These are phyloP conservation scores for Hycleus phaleratus DNA, from an alignment of 1,140 invertebrate species.

Conservation along the genomic window DNA sequence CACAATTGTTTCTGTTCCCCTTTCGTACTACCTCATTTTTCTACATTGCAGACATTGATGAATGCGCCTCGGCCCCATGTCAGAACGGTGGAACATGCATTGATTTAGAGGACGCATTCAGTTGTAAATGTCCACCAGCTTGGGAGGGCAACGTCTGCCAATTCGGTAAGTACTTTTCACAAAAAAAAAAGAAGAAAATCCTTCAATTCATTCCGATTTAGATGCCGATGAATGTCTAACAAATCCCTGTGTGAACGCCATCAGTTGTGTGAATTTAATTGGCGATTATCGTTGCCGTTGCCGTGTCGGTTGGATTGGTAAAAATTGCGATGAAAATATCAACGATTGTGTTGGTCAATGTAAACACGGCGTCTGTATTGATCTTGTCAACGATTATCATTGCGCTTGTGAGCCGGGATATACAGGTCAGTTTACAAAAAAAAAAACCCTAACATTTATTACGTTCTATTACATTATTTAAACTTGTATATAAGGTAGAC, in stretches of 20 bases:
- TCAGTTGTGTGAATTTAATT: conserved; percentile 67
- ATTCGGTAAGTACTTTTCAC: conserved; percentile 33
- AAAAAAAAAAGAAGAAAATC: background rate
- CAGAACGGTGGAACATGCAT: conserved; percentile 81
- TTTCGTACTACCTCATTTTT: conserved; percentile 21
- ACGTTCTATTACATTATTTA: background rate
- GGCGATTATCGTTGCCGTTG: conserved; percentile 80
- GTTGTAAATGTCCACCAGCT: conserved; percentile 67
- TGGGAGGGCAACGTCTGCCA: conserved; percentile 79
- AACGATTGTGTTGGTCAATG: conserved; percentile 84
- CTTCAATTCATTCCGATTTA: conserved; percentile 21
- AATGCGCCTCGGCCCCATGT: conserved; percentile 77
- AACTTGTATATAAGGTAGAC: background rate
- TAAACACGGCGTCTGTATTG: conserved; percentile 78
- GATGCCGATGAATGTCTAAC: conserved; percentile 59
- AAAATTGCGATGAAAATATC: conserved; percentile 82
- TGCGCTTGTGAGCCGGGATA: conserved; percentile 75
- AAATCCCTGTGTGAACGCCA: conserved; percentile 70
- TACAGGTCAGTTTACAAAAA: conserved; percentile 49
- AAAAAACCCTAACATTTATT: background rate
- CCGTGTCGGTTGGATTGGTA: conserved; percentile 76
- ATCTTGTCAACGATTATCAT: conserved; percentile 74
- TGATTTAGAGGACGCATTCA: conserved; percentile 65
- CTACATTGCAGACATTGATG: conserved; percentile 62
- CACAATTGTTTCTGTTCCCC: background rate